These are phyloP conservation scores for Acromyrmex charruanus DNA, from an alignment of 1,140 invertebrate genomes.

Conservation along the genomic window DNA sequence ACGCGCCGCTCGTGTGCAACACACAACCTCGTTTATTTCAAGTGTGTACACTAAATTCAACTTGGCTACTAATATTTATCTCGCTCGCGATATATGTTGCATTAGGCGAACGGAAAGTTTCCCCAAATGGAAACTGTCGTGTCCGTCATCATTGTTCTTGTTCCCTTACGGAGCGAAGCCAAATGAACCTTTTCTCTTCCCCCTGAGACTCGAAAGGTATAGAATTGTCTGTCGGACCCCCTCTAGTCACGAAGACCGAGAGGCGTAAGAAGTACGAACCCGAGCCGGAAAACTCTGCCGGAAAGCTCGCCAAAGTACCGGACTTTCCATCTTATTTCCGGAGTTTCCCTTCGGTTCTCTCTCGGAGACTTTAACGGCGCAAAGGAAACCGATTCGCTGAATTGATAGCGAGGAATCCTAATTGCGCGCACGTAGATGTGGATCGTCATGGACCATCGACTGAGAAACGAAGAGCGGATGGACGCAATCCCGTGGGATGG, in stretches of 20 bases:
- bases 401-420: constrained; percentile 59
- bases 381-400: constrained; percentile 41
- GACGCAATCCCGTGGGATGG: not conserved
- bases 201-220: constrained; percentile 69
- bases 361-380: not conserved
- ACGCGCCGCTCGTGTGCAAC: not conserved
- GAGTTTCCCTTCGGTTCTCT: constrained; percentile 43
- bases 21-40: not conserved
- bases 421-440: constrained; percentile 65
- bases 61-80: constrained; percentile 40
- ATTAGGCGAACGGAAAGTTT: constrained; percentile 64
- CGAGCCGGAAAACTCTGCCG: constrained; percentile 44
- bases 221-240: constrained; percentile 67
- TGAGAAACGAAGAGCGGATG: constrained; percentile 62
- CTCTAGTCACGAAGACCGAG: constrained; percentile 41
- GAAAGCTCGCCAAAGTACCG: not conserved
- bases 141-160: constrained; percentile 40
- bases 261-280: constrained; percentile 10
- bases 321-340: constrained; percentile 49
- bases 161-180: constrained; percentile 45
- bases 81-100: constrained; percentile 57
- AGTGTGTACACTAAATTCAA: constrained; percentile 44
- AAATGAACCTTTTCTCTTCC: constrained; percentile 60
- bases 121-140: constrained; percentile 67
- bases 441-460: constrained; percentile 64